Evolutionary conservation across 2,888 invertebrate species (phyloP), one percentile per base, ranked within the genome.

Genomic region (Plagodis dolabraria): DNA sequence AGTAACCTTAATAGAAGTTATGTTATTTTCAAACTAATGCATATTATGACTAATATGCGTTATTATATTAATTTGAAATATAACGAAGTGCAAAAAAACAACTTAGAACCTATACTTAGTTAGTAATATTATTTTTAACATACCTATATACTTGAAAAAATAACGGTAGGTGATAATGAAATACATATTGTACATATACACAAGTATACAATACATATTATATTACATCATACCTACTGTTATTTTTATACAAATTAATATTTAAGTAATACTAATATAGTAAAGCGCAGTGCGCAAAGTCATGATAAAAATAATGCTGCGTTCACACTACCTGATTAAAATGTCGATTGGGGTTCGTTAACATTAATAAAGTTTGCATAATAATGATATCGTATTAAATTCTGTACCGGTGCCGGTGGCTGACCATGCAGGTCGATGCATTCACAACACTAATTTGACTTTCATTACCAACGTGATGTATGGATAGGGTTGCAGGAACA

Each of bases 391-490:
- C 47, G 49, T 5, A 61, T 58, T 73, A 74, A 38, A 74, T 72
- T 65, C 64, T 69, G 74, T 55, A 58, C 75, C 80, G 80, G 71
- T 80, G 66, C 75, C 80, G 80, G 71, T 80, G 66, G 43, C 61
- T 82, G 80, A 67, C 75, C 79, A 83, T 77, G 70, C 83, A 78
- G 85, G 78, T 68, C 71, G 77, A 75, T 68, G 67, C 65, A 64
- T 52, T 55, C 60, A 48, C 63, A 55, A 59, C 59, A 53, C 53
- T 55, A 59, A 59, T 63, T 47, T 50, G 12, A 63, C 38, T 10
- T 49, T n/a, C 33, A 47, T 54, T 22, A 33, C 36, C 11, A 43
- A 44, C 12, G 10, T 10, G 8, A 10, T 10, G 8, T 40, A 40
- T 10, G 40, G 40, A 40, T 40, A 40, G 40, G 40, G 40, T 10